Evolutionary conservation across 2,888 invertebrate genomes (phyloP), one percentile per base, ranked within the genome.

Genomic region (Drosophila kanekoi): DNA sequence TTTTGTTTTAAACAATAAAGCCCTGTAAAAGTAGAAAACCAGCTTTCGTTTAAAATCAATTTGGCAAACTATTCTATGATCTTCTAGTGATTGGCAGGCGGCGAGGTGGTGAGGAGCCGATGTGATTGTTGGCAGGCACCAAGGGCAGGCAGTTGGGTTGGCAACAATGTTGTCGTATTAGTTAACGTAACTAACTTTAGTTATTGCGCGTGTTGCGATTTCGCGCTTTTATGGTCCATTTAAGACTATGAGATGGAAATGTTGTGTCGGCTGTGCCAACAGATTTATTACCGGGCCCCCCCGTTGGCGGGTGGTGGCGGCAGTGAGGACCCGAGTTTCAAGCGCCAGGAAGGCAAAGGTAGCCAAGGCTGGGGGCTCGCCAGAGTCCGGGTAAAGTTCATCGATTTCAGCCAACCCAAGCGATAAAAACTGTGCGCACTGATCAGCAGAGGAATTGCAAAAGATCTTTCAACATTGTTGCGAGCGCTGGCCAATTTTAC

Each of bases 111-210:
- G 23, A 6, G 54, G 14, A 10, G 18, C 3, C 13, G 18, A 33
- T 33, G 32, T 32, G 48, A 32, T 18, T 33, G 32, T 6, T 16
- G 32, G 14, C 38, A 32, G 49, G 32, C 11, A 16, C 20, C 28
- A 35, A 61, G 57, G 57, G 40, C 53, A 16, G 40, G 18, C 49
- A 16, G 18, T 8, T 10, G 53, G 16, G 18, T 8, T 10, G 53
- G 86, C 84, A 85, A 85, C 84, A 87, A 67, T 85, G 85, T 85
- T 85, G 89, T 65, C 77, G 68, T 77, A 87, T 85, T 85, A 85
- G 88, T 86, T 85, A 82, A 82, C 86, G 81, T 85, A 87, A 89
- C 89, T 89, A 89, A 89, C 85, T 87, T 88, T 87, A 79, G 86
- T 89, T 85, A 86, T 86, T 89, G 85, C 84, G 75, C 81, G 81